Evolutionary conservation across 2,797 vertebrate species (phyloP), one percentile per base, ranked within the genome.

Genomic region (Amphiprion clarkii): DNA sequence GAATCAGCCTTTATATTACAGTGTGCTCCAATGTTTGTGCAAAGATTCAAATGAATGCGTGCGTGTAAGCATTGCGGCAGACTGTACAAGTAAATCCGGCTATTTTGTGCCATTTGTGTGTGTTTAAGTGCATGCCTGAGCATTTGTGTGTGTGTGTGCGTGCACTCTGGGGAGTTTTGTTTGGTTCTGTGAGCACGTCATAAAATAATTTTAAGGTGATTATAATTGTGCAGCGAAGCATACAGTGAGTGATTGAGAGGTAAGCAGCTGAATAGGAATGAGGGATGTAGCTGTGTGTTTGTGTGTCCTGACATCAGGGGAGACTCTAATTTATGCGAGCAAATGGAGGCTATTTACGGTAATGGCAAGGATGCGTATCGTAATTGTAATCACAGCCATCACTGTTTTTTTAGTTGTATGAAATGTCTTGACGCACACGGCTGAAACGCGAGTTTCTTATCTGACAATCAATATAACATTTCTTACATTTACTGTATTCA

Each of bases 181-280:
- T 88, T 88, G 76, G 81, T 76, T 90, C 86, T 63, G 80, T 79
- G 72, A 71, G 85, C 77, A 78, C 69, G 66, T 90, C 81, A 84
- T 89, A 60, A 92, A 93, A 93, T 92, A 71, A 90, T 90, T 93
- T 91, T 88, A 88, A 90, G 90, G 89, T 93, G 91, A 93, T 94
- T 94, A 92, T 90, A 92, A 93, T 92, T 91, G 93, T 89, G 85
- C 90, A 80, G 79, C 31, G 67, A 67, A 76, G 91, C 89, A 58
- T 86, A 72, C 71, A 86, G 81, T 77, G 87, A 86, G 83, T 93
- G 92, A 92, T 92, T 92, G 88, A 91, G 90, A 88, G 87, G 87
- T 72, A 78, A 79, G 81, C 77, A 87, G 79, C 86, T 85, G 90
- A 89, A 92, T 91, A 72, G 78, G 76, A 91, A 92, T 91, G 85